These are phyloP conservation scores for Hirudinaria manillensis DNA, from an alignment of 2,888 invertebrate species.

Conservation along the genomic window DNA sequence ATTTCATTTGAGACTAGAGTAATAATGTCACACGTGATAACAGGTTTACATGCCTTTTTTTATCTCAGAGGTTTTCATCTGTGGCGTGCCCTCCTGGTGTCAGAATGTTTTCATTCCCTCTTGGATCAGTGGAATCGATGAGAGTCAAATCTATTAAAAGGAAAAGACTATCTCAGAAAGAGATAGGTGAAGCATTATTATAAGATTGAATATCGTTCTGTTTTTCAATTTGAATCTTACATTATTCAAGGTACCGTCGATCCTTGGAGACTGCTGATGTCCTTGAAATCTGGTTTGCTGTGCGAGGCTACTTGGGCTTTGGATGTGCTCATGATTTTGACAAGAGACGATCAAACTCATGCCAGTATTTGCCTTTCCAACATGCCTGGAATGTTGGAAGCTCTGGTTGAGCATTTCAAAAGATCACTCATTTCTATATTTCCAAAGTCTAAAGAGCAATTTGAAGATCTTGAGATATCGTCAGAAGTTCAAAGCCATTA, in stretches of 20 bases:
- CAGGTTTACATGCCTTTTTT: neutral
- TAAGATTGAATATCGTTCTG: neutral
- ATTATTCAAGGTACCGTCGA: constrained; percentile 69
- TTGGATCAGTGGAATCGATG: constrained; percentile 86
- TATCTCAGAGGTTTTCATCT: neutral
- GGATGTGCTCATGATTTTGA: constrained; percentile 87
- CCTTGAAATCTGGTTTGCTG: constrained; percentile 85
- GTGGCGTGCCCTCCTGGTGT: constrained; percentile 15
- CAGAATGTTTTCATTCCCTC: constrained; percentile 69
- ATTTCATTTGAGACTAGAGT: neutral
- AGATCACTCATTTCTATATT: constrained; percentile 62
- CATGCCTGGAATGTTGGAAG: constrained; percentile 73
- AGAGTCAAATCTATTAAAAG: constrained; percentile 79
- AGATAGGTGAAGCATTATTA: constrained; percentile 55
- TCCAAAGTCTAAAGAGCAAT: constrained; percentile 44
- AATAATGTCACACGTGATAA: neutral
- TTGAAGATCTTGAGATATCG: constrained; percentile 54
- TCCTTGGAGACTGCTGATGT: constrained; percentile 96
- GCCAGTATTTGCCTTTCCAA: constrained; percentile 85
- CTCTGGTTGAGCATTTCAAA: constrained; percentile 71
- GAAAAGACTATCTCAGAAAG: constrained; percentile 73
- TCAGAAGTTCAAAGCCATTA: constrained; percentile 31
- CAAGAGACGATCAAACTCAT: constrained; percentile 89
- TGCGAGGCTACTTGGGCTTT: constrained; percentile 97
- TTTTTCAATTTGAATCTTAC: neutral